Base-by-base conservation (phyloP, 2,797 vertebrate species). In the Poeciliopsis presidionis region DNA sequence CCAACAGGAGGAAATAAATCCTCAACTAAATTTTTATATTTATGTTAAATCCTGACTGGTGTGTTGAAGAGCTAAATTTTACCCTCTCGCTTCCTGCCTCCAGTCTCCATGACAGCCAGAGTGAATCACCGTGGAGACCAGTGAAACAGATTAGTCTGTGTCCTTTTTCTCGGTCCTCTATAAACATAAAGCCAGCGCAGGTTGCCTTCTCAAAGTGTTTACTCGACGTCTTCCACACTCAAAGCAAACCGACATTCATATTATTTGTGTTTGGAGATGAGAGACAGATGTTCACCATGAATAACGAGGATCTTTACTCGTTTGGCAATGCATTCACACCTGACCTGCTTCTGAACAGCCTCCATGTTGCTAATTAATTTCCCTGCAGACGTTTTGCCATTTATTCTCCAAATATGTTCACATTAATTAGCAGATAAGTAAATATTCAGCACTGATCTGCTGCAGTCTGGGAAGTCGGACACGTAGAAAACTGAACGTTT, bases 61-160 rank as follows among this genome's bases (percentile, higher is more conserved):
- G 76, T 53, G 47, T 74, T 57, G 28, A 72, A 36, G 22, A 1
- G 47, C 53, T 80, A 81, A 79, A 71, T 88, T 77, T 67, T 67
- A 83, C 73, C 67, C 36, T 7, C 22, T 76, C 12, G 12, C 80
- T 67, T 84, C 77, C 46, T 86, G 80, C 53, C 80, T 87, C 84
- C 86, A 65, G 92, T 95, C 88, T 88, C 92, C 88, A 93, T 93
- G 89, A 83, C 89, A 84, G 94, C 93, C 73, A 33, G 61, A 1
- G 20, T 80, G 85, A 91, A 84, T 92, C 88, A 87, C 86, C 81
- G 51, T 3, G 87, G 88, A 91, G 87, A 92, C 80, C 67, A 59
- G 78, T 0, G 20, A 70, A 87, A 76, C 76, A 82, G 82, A 88
- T 87, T 79, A 84, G 80, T 47, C 69, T 49, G 0, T 78, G 75